phyloP scores from a whole-genome alignment of 2,888 invertebrate species.

The Eupithecia vulgata region DNA sequence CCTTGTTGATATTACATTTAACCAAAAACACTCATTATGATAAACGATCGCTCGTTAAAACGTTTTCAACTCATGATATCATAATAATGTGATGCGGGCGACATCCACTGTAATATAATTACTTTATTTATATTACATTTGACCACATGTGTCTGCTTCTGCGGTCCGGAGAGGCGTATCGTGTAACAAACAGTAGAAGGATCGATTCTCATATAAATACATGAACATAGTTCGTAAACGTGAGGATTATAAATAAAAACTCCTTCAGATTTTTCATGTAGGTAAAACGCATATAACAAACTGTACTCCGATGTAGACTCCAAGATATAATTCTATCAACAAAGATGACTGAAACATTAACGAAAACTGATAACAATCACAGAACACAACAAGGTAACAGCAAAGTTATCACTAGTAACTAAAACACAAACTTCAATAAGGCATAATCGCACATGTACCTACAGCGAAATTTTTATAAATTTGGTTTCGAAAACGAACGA shows the following conservation, averaged over 20 bases:
- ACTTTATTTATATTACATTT: slow-evolving; percentile 30
- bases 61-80: slow-evolving; percentile 23
- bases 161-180: slow-evolving; percentile 3
- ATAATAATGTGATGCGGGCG: slow-evolving; percentile 31
- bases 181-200: background rate
- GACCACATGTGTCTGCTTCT: slow-evolving; percentile 29
- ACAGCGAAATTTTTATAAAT: too few relatives aligned
- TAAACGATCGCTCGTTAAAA: slow-evolving; percentile 12
- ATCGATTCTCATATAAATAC: background rate
- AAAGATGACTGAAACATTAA: too few relatives aligned
- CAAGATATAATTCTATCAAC: too few relatives aligned
- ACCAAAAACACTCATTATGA: slow-evolving; percentile 4
- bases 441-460: too few relatives aligned
- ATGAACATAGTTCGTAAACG: background rate
- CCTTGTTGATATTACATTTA: background rate
- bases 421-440: too few relatives aligned
- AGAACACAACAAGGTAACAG: too few relatives aligned
- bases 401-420: too few relatives aligned
- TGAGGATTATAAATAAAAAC: background rate
- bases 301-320: too few relatives aligned
- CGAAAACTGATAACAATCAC: too few relatives aligned
- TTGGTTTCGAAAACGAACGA: too few relatives aligned
- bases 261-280: too few relatives aligned
- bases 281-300: too few relatives aligned
- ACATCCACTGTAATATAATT: slow-evolving; percentile 21